Evolutionary conservation across 2,113 vertebrate genomes (phyloP).

Genomic region (Festucalex cinctus): DNA sequence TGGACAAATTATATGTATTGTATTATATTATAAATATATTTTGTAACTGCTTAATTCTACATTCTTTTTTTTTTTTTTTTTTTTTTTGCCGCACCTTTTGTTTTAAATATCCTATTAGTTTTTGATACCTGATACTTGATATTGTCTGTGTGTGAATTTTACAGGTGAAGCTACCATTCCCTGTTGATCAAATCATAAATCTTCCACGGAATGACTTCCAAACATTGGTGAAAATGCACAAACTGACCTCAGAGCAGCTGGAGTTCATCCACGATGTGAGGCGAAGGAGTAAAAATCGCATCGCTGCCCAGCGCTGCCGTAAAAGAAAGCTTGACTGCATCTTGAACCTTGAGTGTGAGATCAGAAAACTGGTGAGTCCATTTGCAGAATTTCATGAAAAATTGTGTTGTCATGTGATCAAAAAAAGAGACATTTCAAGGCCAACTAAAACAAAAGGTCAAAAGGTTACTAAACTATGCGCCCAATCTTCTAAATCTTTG

Average conservation of each 20-base stretch:
- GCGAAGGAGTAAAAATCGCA: conserved; percentile 95
- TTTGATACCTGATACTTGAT: neutral
- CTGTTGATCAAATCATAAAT: conserved; percentile 99
- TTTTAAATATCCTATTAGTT: neutral
- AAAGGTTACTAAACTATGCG: no score
- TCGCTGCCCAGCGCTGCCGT: conserved; percentile 97
- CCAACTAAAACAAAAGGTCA: no score
- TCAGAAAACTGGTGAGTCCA: conserved; percentile 85
- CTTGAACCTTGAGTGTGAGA: conserved; percentile 98
- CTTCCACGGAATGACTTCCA: conserved; percentile 99
- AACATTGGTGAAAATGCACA: conserved; percentile 99
- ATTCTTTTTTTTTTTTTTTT: no score
- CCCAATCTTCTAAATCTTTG: no score
- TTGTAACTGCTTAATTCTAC: no score
- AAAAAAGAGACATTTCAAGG: no score
- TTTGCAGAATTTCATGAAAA: no score
- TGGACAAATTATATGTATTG: no score
- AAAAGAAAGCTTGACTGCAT: conserved; percentile 99
- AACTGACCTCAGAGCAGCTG: conserved; percentile 95
- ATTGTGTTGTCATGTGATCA: no score
- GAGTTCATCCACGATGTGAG: conserved; percentile 97
- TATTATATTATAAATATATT: no score
- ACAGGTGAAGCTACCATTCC: conserved; percentile 98
- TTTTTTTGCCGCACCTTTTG: no score
- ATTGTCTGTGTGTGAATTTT: conserved; percentile 37